phyloP scores from a whole-genome alignment of 2,888 invertebrate genomes.

The Peribatodes rhomboidaria region DNA sequence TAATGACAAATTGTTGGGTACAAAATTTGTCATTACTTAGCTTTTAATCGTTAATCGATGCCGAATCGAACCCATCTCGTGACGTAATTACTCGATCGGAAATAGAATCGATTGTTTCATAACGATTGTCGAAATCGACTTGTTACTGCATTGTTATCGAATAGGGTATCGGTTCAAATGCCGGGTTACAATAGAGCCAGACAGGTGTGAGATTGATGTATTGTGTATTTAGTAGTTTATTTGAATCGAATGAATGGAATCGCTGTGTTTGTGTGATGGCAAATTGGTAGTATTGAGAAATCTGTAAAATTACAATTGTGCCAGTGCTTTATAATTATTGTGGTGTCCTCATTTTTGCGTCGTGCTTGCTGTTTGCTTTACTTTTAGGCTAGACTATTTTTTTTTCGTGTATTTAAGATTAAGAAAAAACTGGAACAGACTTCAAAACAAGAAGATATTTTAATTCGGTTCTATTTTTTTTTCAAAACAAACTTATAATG shows the following conservation, averaged over 20 bases:
- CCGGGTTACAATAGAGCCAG: constrained; percentile 44
- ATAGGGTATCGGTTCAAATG: constrained; percentile 50
- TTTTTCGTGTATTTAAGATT: too few relatives aligned
- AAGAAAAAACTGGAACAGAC: too few relatives aligned
- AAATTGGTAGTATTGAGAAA: constrained; percentile 12
- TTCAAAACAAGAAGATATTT: too few relatives aligned
- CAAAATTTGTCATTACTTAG: constrained; percentile 43
- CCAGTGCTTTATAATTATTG: background rate
- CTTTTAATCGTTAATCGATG: constrained; percentile 45
- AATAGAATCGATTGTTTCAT: constrained; percentile 58
- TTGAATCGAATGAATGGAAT: constrained; percentile 19
- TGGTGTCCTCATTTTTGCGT: background rate
- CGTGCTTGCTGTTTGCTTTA: too few relatives aligned
- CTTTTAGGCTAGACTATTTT: too few relatives aligned
- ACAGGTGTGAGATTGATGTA: constrained; percentile 42
- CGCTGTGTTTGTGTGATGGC: constrained; percentile 8
- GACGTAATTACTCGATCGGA: constrained; percentile 61
- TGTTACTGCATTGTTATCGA: constrained; percentile 47
- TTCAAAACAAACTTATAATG: too few relatives aligned
- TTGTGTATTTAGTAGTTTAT: constrained; percentile 18
- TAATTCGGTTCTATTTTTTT: too few relatives aligned
- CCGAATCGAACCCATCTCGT: constrained; percentile 55
- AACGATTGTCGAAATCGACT: constrained; percentile 55
- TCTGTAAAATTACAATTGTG: background rate
- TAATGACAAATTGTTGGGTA: too few relatives aligned